A percentile compares a stretch with the other conserved stretches of the same genome.
These are phyloP conservation scores for Drosophila sordidula DNA, from an alignment of 2,888 invertebrate species.

Conservation along the genomic window DNA sequence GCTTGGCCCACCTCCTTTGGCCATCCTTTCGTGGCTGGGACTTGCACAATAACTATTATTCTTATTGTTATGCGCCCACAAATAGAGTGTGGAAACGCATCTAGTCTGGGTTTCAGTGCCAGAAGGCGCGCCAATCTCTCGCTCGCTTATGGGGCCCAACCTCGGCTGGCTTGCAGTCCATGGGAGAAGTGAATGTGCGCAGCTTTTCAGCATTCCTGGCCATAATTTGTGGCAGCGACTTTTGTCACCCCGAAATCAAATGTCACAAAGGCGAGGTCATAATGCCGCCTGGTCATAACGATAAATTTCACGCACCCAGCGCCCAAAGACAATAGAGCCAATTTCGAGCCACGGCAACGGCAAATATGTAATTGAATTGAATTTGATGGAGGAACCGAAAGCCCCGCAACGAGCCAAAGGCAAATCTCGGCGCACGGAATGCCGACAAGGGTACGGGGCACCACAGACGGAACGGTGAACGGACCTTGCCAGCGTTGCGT, in stretches of 20 bases:
- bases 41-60: too few relatives aligned
- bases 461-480: constrained; percentile 24
- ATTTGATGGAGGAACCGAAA: constrained; percentile 44
- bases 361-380: constrained; percentile 70
- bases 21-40: too few relatives aligned
- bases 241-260: constrained; percentile 66
- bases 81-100: too few relatives aligned
- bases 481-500: constrained; percentile 60
- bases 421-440: constrained; percentile 69
- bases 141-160: constrained; percentile 23
- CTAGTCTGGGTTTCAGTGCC: background rate
- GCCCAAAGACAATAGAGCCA: constrained; percentile 70
- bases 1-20: too few relatives aligned
- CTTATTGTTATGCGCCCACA: too few relatives aligned
- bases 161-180: constrained; percentile 15
- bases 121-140: constrained; percentile 3
- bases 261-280: constrained; percentile 72
- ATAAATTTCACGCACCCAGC: constrained; percentile 76
- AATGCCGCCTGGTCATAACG: constrained; percentile 66
- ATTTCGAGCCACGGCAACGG: constrained; percentile 37
- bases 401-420: constrained; percentile 43
- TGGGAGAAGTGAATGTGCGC: constrained; percentile 56
- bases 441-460: constrained; percentile 16
- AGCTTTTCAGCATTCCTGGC: constrained; percentile 53
- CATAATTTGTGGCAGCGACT: constrained; percentile 58